Evolutionary conservation across 2,797 vertebrate genomes (phyloP), one percentile per base, ranked within the genome.

Genomic region (Choloepus didactylus): DNA sequence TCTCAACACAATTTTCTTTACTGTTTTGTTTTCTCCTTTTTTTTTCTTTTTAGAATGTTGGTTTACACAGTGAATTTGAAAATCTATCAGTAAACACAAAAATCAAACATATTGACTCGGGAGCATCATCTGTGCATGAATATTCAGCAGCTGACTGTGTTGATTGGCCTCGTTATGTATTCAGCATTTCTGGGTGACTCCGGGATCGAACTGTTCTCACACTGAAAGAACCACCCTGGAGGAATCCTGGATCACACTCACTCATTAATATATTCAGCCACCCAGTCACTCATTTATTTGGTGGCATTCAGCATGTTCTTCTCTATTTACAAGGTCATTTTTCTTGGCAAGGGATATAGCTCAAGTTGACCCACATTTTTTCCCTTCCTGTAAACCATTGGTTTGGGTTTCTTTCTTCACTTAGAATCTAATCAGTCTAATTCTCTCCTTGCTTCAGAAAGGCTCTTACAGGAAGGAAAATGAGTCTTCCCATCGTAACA

Each of bases 91-190:
- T 89, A 96, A 97, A 97, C 96, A 96, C 86, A 92, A 88, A 95
- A 96, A 86, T 92, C 96, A 95, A 95, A 95, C 91, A 51, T 95
- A 94, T 88, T 93, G 96, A 88, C 95, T 90, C 66, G 41, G 12
- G 56, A 49, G 70, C 64, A 54, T 96, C 95, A 94, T 97, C 84
- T 97, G 96, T 73, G 66, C 96, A 95, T 97, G 97, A 97, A 97
- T 97, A 97, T 97, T 97, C 96, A 97, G 73, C 23, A 89, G 95
- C 91, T 67, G 92, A 84, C 88, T 93, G 56, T 96, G 93, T 87
- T 87, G 96, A 95, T 95, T 95, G 96, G 96, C 93, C 95, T 94
- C 93, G 91, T 89, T 97, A 91, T 67, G 29, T 77, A 87, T 87
- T 95, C 92, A 94, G 93, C 88, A 95, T 95, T 97, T 97, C 92